Percentiles rank a stretch among this genome's conserved stretches.
phyloP scores from a whole-genome alignment of 2,888 invertebrate species.

The Parnassius smintheus region DNA sequence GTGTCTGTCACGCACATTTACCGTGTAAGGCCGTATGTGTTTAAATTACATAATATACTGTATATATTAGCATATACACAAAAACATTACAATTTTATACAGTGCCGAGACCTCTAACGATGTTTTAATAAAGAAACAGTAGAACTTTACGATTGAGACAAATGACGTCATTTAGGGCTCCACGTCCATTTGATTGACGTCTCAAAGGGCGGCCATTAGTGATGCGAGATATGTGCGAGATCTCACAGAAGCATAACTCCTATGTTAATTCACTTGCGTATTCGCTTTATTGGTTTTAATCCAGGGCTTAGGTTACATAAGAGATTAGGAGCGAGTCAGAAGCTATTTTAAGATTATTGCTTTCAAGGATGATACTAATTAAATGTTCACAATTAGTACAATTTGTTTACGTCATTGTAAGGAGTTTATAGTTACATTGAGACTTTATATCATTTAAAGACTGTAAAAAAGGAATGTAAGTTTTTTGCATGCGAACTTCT shows the following conservation, averaged over 20 bases:
- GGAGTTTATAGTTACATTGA: too few relatives aligned
- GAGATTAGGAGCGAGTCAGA: neutral
- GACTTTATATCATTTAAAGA: too few relatives aligned
- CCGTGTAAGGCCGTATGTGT: too few relatives aligned
- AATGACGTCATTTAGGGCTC: conserved; percentile 16
- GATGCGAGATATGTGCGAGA: conserved; percentile 17
- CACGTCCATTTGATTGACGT: conserved; percentile 16
- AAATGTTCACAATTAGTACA: too few relatives aligned
- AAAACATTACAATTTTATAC: too few relatives aligned
- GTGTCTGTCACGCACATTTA: too few relatives aligned
- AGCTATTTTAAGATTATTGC: conserved; percentile 2
- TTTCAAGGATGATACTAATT: neutral
- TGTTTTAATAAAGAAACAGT: neutral
- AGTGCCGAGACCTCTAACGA: too few relatives aligned
- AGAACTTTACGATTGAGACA: conserved; percentile 1
- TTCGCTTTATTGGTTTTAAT: conserved; percentile 5
- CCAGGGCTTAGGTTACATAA: conserved; percentile 15
- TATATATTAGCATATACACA: too few relatives aligned
- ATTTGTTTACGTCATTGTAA: too few relatives aligned
- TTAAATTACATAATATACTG: too few relatives aligned
- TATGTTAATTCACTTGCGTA: conserved; percentile 3
- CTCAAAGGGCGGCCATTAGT: conserved; percentile 16
- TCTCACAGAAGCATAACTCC: conserved; percentile 8
- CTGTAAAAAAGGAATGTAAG: too few relatives aligned
- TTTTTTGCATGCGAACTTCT: too few relatives aligned